These are phyloP conservation scores for Drosophila cracens DNA, from an alignment of 2,888 invertebrate species.

Conservation along the genomic window DNA sequence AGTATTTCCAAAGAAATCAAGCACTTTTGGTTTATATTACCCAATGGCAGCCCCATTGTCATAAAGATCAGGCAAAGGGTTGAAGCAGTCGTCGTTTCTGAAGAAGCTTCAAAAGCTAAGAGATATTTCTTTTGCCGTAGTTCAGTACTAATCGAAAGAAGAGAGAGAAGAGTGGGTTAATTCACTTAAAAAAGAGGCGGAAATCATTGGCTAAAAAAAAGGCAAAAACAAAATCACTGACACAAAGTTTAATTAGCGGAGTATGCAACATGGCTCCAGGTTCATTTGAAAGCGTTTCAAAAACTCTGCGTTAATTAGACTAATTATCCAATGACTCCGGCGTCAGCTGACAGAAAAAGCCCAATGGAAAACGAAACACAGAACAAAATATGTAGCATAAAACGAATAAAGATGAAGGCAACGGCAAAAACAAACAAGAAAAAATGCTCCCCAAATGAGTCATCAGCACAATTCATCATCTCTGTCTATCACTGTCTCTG, in stretches of 20 bases:
- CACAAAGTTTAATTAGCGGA: constrained; percentile 53
- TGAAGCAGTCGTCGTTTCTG: constrained; percentile 30
- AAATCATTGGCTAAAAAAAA: constrained; percentile 29
- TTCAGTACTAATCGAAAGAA: background rate
- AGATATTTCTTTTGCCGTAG: background rate
- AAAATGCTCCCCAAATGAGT: constrained; percentile 69
- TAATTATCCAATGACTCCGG: constrained; percentile 66
- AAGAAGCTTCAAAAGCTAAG: constrained; percentile 16
- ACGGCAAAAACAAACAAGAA: constrained; percentile 17
- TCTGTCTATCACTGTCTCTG: constrained; percentile 26
- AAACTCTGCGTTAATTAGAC: constrained; percentile 66
- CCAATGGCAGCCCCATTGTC: constrained; percentile 20
- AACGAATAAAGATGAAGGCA: constrained; percentile 14
- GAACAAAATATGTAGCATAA: constrained; percentile 25
- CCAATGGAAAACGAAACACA: background rate
- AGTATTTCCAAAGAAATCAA: constrained; percentile 61
- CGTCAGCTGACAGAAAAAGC: constrained; percentile 23
- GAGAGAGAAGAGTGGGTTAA: background rate
- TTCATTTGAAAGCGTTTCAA: constrained; percentile 53
- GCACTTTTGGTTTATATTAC: constrained; percentile 45
- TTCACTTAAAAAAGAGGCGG: constrained; percentile 10
- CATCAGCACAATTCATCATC: constrained; percentile 78
- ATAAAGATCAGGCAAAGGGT: constrained; percentile 39
- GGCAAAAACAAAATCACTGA: constrained; percentile 8
- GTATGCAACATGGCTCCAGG: constrained; percentile 46